Conservation (phyloP, 1,140 invertebrate species). For the Calliopsis andreniformis region DNA sequence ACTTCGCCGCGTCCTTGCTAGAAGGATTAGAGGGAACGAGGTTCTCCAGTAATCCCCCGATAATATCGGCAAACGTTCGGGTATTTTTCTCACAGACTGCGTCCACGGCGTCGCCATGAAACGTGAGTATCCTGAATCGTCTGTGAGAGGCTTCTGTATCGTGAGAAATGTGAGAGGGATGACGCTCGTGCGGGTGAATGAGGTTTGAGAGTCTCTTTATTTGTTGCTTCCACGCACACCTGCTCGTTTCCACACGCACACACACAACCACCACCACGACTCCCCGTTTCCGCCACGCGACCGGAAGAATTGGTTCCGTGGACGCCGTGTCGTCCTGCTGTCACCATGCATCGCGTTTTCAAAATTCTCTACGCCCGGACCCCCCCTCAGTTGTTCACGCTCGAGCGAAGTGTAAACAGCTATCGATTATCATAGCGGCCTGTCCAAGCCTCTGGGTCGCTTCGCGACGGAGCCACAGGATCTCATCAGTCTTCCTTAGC, state of each 20-base stretch:
- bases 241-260: neutral
- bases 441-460: neutral
- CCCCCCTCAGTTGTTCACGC: too few species aligned
- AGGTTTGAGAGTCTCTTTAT: slow-evolving; percentile 39
- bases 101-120: slow-evolving; percentile 35
- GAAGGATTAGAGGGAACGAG: slow-evolving; percentile 40
- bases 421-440: neutral
- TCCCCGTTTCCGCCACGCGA: neutral
- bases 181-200: slow-evolving; percentile 51
- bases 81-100: slow-evolving; percentile 41
- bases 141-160: slow-evolving; percentile 32
- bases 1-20: slow-evolving; percentile 35
- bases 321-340: too few species aligned
- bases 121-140: slow-evolving; percentile 58
- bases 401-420: neutral
- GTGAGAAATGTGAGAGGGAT: slow-evolving; percentile 31
- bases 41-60: slow-evolving; percentile 50
- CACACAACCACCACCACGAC: neutral
- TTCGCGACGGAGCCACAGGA: neutral
- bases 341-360: neutral
- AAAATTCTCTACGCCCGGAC: too few species aligned
- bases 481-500: slow-evolving; percentile 14
- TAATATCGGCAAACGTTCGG: slow-evolving; percentile 59
- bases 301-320: neutral
- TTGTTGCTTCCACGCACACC: slow-evolving; percentile 24